Conservation (phyloP, 2,797 vertebrate genomes). For the Coregonus sp. region DNA sequence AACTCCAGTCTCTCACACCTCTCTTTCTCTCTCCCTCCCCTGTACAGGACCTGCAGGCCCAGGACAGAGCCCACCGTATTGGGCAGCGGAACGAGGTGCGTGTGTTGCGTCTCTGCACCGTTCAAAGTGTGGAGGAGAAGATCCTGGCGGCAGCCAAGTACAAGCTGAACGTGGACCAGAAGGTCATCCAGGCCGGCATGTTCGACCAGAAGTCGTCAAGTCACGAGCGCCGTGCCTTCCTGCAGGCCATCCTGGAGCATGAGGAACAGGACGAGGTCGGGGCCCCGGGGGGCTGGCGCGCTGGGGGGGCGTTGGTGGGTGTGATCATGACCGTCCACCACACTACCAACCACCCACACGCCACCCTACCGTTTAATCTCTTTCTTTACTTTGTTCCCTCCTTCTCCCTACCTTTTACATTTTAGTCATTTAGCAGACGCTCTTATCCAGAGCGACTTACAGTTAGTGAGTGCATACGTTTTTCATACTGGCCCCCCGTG, state of each 20-base stretch:
- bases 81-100: conserved; percentile 97
- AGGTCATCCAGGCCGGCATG: conserved; percentile 98
- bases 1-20: neutral
- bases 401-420: no score
- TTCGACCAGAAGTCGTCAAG: conserved; percentile 98
- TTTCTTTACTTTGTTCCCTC: neutral
- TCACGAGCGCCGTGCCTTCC: conserved; percentile 90
- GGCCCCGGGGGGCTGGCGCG: conserved; percentile 53
- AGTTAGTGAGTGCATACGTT: no score
- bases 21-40: neutral
- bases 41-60: conserved; percentile 90
- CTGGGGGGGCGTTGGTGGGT: conserved; percentile 69
- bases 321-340: conserved; percentile 33
- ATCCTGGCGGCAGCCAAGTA: conserved; percentile 96
- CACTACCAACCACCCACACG: conserved; percentile 37
- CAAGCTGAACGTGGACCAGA: conserved; percentile 97
- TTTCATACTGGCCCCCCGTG: no score
- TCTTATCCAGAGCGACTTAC: no score
- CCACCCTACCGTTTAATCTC: conserved; percentile 25
- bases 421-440: no score
- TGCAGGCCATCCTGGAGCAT: conserved; percentile 96
- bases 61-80: conserved; percentile 95
- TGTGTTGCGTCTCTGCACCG: conserved; percentile 93
- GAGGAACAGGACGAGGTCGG: conserved; percentile 97
- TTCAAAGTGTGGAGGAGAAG: conserved; percentile 98